Evolutionary conservation across 2,888 invertebrate species (phyloP).

Genomic region (Chymomyza procnemis): DNA sequence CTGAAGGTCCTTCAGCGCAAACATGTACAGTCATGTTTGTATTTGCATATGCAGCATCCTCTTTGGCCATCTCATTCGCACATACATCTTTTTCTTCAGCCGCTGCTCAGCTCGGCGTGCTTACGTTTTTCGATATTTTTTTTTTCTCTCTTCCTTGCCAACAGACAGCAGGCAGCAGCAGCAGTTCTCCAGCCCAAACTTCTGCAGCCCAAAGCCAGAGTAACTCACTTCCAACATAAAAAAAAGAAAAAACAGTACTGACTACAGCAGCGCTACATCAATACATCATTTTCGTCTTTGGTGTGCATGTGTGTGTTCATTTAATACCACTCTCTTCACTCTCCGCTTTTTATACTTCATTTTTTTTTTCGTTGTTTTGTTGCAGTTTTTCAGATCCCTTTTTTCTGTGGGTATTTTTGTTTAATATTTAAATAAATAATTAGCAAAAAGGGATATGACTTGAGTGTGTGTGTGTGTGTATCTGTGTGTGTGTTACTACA

Average conservation of each 20-base stretch:
- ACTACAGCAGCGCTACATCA: constrained; percentile 40
- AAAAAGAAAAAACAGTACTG: no score
- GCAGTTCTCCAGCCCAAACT: background rate
- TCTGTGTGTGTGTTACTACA: constrained; percentile 36
- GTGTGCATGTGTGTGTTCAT: constrained; percentile 25
- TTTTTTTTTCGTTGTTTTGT: constrained; percentile 43
- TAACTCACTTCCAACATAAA: no score
- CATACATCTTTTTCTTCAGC: background rate
- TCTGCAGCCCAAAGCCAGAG: no score
- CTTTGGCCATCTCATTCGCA: background rate
- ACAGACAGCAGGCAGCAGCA: constrained; percentile 33
- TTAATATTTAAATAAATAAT: constrained; percentile 78
- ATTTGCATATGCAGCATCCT: constrained; percentile 20
- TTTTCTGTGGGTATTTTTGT: constrained; percentile 67
- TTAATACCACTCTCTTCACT: constrained; percentile 54
- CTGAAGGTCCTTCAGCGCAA: constrained; percentile 1
- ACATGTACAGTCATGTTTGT: constrained; percentile 51
- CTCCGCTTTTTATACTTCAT: constrained; percentile 12
- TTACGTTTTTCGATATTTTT: constrained; percentile 32
- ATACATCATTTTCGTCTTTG: constrained; percentile 68
- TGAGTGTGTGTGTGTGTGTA: constrained; percentile 38
- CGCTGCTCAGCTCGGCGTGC: background rate
- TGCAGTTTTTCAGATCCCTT: constrained; percentile 43
- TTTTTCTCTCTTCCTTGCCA: constrained; percentile 36
- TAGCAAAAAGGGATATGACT: constrained; percentile 73